Evolutionary conservation across 1,140 invertebrate species (phyloP).

Genomic region (Drosophila persimilis): DNA sequence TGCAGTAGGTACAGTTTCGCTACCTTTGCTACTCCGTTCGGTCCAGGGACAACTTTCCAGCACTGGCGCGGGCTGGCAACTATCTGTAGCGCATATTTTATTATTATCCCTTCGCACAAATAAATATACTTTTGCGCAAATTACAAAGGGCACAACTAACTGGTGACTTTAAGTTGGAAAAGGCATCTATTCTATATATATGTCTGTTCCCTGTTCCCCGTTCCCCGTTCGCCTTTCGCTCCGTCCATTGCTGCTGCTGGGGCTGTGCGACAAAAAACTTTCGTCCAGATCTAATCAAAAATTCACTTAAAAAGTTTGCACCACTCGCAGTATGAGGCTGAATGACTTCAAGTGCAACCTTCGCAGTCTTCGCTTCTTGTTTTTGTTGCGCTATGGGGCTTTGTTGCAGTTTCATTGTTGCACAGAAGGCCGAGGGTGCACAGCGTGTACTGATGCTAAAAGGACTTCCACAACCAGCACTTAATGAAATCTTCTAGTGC

Average conservation of each 20-base stretch:
- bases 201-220: conserved; percentile 10
- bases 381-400: conserved; percentile 14
- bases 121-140: conserved; percentile 77
- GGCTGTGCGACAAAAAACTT: conserved; percentile 73
- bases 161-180: conserved; percentile 68
- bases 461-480: conserved; percentile 33
- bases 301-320: conserved; percentile 80
- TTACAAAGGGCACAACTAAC: conserved; percentile 75
- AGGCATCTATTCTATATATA: conserved; percentile 38
- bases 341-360: conserved; percentile 65
- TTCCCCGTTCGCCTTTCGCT: neutral
- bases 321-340: conserved; percentile 56
- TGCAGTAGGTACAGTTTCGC: conserved; percentile 63
- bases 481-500: conserved; percentile 46
- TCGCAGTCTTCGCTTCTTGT: conserved; percentile 7
- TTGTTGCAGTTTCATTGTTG: conserved; percentile 62
- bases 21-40: conserved; percentile 4
- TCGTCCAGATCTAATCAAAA: conserved; percentile 79
- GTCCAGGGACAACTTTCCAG: conserved; percentile 48
- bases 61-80: conserved; percentile 16
- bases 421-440: conserved; percentile 3
- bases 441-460: neutral
- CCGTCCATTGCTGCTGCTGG: conserved; percentile 18
- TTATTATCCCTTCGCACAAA: conserved; percentile 77
- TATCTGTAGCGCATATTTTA: conserved; percentile 77